These are phyloP conservation scores for Acyrthosiphon pisum DNA, from an alignment of 1,140 invertebrate genomes.

Conservation along the genomic window DNA sequence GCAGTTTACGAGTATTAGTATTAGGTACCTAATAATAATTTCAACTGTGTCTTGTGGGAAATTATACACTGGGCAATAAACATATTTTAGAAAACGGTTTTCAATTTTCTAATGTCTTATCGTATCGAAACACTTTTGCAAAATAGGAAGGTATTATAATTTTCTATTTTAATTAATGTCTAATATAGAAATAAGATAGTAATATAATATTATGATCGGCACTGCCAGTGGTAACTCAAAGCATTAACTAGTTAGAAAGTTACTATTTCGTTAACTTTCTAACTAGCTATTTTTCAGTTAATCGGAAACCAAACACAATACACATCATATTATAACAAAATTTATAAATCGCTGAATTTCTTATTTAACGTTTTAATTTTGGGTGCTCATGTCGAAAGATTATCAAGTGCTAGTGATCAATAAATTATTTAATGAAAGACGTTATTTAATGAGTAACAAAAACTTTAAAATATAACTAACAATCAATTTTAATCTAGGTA, in stretches of 20 bases:
- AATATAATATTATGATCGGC: neutral
- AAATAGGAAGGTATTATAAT: neutral
- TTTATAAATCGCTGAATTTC: neutral
- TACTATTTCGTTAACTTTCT: neutral
- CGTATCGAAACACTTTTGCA: neutral
- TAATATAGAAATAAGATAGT: neutral
- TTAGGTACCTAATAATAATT: too few relatives aligned
- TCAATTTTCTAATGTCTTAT: neutral
- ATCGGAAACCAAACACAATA: neutral
- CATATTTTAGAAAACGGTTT: neutral
- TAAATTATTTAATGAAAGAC: too few relatives aligned
- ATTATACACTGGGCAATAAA: neutral
- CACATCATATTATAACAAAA: neutral
- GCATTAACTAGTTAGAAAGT: neutral
- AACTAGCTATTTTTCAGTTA: conserved; percentile 18
- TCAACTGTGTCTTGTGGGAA: neutral
- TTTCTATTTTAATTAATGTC: neutral
- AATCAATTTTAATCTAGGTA: too few relatives aligned
- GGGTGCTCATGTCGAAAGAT: too few relatives aligned
- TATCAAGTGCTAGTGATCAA: too few relatives aligned
- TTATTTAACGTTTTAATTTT: neutral
- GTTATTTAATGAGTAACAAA: too few relatives aligned
- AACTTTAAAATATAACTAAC: too few relatives aligned
- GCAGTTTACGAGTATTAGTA: neutral
- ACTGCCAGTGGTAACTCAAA: neutral